phyloP scores from a whole-genome alignment of 2,888 invertebrate genomes.

The Operophtera brumata region DNA sequence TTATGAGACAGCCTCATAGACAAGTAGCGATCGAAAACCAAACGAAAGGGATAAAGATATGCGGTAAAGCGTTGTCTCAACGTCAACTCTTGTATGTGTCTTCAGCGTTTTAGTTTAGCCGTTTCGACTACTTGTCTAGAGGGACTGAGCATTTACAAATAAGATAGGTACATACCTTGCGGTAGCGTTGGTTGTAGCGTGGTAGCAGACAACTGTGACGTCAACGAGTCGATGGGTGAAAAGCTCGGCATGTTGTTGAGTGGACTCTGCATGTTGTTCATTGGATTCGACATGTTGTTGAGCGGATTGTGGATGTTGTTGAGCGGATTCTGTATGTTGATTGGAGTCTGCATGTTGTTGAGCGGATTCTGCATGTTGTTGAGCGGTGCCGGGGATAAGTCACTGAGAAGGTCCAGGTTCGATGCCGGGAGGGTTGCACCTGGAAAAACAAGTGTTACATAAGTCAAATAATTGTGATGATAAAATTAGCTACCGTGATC shows the following conservation, averaged over 20 bases:
- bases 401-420: conserved; percentile 65
- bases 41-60: too few relatives aligned
- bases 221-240: conserved; percentile 42
- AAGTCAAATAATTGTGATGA: neutral
- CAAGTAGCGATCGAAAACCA: too few relatives aligned
- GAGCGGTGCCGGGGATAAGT: conserved; percentile 35
- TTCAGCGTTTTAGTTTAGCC: too few relatives aligned
- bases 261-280: neutral
- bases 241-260: neutral
- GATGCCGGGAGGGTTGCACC: conserved; percentile 42
- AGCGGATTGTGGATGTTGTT: conserved; percentile 1
- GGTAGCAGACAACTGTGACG: conserved; percentile 40
- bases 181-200: conserved; percentile 38
- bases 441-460: conserved; percentile 2
- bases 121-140: too few relatives aligned
- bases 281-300: conserved; percentile 3
- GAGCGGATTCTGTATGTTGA: neutral
- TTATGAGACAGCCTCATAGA: too few relatives aligned
- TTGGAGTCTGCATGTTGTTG: conserved; percentile 6
- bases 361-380: conserved; percentile 2
- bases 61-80: too few relatives aligned
- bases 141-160: too few relatives aligned
- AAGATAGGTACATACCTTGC: conserved; percentile 31
- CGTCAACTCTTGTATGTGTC: too few relatives aligned
- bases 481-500: too few relatives aligned